Percentiles rank a stretch among this genome's conserved stretches.
Evolutionary conservation across 1,140 invertebrate genomes (phyloP).

Genomic region (Matsumurasca onukii): DNA sequence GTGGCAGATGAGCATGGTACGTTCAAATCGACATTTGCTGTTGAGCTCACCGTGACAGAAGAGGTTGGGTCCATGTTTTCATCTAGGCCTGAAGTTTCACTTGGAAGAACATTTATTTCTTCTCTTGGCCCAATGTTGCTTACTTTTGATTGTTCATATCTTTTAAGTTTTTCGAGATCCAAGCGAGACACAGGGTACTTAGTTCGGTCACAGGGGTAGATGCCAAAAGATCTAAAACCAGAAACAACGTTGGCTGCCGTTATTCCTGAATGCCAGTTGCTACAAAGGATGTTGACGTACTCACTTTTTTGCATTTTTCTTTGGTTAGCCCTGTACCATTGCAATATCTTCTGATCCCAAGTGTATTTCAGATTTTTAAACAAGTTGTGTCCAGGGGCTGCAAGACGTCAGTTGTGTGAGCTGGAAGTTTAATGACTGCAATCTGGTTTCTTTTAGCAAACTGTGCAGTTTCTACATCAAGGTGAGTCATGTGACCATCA

Average conservation of each 20-base stretch:
- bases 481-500: constrained; percentile 31
- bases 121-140: not conserved
- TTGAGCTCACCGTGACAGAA: too few species aligned
- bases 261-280: constrained; percentile 23
- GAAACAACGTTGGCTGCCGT: constrained; percentile 16
- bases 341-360: constrained; percentile 23
- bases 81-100: too few species aligned
- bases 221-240: constrained; percentile 24
- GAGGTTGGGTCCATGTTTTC: too few species aligned
- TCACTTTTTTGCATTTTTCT: constrained; percentile 25
- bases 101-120: not conserved
- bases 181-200: constrained; percentile 29
- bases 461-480: constrained; percentile 24
- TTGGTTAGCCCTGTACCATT: constrained; percentile 31
- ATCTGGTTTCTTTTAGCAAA: constrained; percentile 15
- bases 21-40: too few species aligned
- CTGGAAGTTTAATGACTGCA: constrained; percentile 26
- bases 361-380: constrained; percentile 23
- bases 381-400: constrained; percentile 31
- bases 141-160: constrained; percentile 14
- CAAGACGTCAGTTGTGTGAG: constrained; percentile 30
- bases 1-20: not conserved
- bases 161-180: constrained; percentile 27
- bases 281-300: constrained; percentile 24
- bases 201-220: constrained; percentile 14